Evolutionary conservation across 2,797 vertebrate genomes (phyloP), one percentile per base, ranked within the genome.

Genomic region (Sparus aurata): DNA sequence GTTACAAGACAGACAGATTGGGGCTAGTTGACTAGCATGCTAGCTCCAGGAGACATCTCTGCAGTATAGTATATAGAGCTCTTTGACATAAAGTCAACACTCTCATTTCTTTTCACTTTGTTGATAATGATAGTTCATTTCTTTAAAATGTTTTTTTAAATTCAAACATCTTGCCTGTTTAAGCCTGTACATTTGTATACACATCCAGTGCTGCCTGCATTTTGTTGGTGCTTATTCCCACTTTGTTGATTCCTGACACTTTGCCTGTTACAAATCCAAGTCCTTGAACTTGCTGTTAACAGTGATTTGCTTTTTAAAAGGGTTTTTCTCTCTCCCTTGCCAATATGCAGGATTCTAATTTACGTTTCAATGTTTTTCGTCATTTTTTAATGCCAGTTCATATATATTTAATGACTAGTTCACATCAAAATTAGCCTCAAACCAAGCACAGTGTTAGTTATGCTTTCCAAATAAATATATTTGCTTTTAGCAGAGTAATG

Each of bases 371-470:
- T 9, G 13, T 20, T 73, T 58, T 75, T 77, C 23, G 75, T 69
- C 16, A 49, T 15, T 72, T 65, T 71, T 25, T 54, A 72, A 67
- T 41, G 15, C 2, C 12, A 22, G 17, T 41, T 66, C 10, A 62
- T 67, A 64, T 79, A 45, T 73, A 61, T 59, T 74, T 22, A 72
- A 84, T 41, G 60, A 65, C 27, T 17, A 53, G 30, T 57, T 57
- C 15, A 41, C 18, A 43, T 46, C 17, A 41, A 70, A 77, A 65
- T 30, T 3, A 34, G 1, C 11, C 4, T n/a, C 10, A 70, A 75
- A 50, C 49, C 69, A 71, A 79, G 60, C 64, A 67, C 12, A 41
- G 25, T 8, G 9, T 47, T 52, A 41, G 34, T 23, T 17, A 58
- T 43, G 65, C 12, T 60, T 69, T 47, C 49, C 46, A 67, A 59